Conservation (phyloP, 1,140 invertebrate genomes). For the Zaprionus gabonicus region DNA sequence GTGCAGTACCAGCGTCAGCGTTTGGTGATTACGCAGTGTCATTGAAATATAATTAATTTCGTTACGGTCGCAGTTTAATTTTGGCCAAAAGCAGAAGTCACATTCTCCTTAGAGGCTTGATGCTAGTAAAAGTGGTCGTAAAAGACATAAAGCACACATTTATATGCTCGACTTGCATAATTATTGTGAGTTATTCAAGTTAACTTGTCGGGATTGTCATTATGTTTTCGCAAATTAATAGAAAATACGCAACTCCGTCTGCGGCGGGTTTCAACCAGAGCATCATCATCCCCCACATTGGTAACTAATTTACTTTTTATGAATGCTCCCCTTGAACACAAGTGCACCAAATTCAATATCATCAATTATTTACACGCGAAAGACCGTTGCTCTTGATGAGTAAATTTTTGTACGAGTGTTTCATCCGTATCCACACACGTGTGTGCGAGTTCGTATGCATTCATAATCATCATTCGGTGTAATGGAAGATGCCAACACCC, state of each 20-base stretch:
- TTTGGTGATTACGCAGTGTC: slow-evolving; percentile 54
- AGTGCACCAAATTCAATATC: slow-evolving; percentile 35
- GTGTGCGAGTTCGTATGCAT: not conserved
- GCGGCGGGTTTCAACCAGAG: not conserved
- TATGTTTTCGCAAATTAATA: slow-evolving; percentile 39
- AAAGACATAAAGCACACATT: slow-evolving; percentile 56
- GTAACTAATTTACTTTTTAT: slow-evolving; percentile 55
- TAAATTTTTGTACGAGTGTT: not conserved
- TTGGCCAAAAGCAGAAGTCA: slow-evolving; percentile 49
- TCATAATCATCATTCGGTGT: not conserved
- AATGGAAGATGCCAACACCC: not conserved
- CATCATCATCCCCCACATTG: slow-evolving; percentile 29
- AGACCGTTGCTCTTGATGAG: not conserved
- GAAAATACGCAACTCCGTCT: slow-evolving; percentile 35
- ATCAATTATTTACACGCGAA: slow-evolving; percentile 53
- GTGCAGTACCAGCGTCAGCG: not conserved
- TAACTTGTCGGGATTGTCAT: slow-evolving; percentile 33
- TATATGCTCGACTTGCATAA: slow-evolving; percentile 58
- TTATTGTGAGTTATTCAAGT: slow-evolving; percentile 41
- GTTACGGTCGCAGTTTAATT: slow-evolving; percentile 53
- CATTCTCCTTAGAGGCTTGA: slow-evolving; percentile 21
- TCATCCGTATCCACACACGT: not conserved
- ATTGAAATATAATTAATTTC: slow-evolving; percentile 67
- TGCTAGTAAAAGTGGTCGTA: slow-evolving; percentile 51
- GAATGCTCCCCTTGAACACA: slow-evolving; percentile 32